Evolutionary conservation across 2,113 vertebrate species (phyloP).

Genomic region (Columba livia): DNA sequence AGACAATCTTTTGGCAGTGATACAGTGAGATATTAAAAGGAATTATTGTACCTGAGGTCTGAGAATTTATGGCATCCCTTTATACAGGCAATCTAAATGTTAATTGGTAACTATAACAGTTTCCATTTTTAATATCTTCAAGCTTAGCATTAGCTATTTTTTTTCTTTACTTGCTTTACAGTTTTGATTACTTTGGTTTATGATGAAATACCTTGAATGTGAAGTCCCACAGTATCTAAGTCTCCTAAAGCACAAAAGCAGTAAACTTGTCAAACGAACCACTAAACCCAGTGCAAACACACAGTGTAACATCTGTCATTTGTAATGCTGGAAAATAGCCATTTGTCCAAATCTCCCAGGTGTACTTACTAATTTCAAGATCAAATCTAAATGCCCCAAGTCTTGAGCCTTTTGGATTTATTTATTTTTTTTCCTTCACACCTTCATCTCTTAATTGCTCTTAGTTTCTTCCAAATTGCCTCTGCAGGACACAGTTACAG

Average conservation of each 20-base stretch:
- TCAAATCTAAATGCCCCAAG: neutral
- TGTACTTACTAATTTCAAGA: neutral
- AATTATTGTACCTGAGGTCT: conserved; percentile 18
- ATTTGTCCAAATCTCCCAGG: neutral
- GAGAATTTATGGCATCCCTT: conserved; percentile 43
- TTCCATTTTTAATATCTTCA: conserved; percentile 37
- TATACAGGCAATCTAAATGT: conserved; percentile 60
- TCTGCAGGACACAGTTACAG: neutral
- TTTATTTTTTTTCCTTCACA: neutral
- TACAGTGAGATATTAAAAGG: neutral
- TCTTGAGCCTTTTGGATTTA: neutral
- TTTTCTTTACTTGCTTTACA: conserved; percentile 13
- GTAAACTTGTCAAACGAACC: neutral
- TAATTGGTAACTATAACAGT: conserved; percentile 40
- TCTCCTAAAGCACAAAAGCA: conserved; percentile 8
- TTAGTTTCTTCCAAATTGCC: neutral
- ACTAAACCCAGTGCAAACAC: neutral
- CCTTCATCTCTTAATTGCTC: neutral
- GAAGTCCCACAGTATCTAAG: neutral
- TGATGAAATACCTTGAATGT: neutral
- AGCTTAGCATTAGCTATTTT: neutral
- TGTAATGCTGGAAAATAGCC: neutral
- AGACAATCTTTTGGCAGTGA: neutral
- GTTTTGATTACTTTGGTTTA: conserved; percentile 25
- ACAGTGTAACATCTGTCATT: neutral